Percentiles rank a stretch among this genome's conserved stretches.
Evolutionary conservation across 2,888 invertebrate species (phyloP).

Genomic region (Tetranychus piercei): DNA sequence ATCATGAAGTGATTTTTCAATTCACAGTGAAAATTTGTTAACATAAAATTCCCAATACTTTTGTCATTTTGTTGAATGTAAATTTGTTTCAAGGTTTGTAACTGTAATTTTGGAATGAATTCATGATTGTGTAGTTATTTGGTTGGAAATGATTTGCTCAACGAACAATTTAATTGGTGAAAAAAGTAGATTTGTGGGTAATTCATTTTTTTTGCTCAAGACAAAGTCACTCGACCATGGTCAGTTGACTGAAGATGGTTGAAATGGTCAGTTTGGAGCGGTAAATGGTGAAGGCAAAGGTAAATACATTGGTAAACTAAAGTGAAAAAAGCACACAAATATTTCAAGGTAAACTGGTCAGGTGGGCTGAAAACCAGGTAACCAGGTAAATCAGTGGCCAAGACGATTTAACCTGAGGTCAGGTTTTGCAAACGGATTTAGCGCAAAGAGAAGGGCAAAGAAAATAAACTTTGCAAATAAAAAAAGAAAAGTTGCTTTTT

Average conservation of each 20-base stretch:
- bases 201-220: neutral
- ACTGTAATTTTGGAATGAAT: neutral
- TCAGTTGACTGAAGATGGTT: neutral
- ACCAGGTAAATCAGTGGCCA: neutral
- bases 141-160: neutral
- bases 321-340: neutral
- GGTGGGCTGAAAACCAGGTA: neutral
- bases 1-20: too few relatives aligned
- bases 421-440: too few relatives aligned
- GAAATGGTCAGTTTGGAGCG: neutral
- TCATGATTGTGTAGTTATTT: neutral
- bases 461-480: too few relatives aligned
- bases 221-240: neutral
- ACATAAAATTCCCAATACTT: too few relatives aligned
- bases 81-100: neutral
- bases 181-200: neutral
- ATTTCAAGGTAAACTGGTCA: neutral
- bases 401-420: neutral
- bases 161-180: neutral
- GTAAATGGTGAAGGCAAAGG: neutral
- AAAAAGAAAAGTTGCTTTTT: too few relatives aligned
- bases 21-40: too few relatives aligned
- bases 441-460: too few relatives aligned
- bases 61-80: too few relatives aligned
- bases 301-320: neutral